Conservation (phyloP, 2,888 invertebrate genomes). For the Cephus spinipes region DNA sequence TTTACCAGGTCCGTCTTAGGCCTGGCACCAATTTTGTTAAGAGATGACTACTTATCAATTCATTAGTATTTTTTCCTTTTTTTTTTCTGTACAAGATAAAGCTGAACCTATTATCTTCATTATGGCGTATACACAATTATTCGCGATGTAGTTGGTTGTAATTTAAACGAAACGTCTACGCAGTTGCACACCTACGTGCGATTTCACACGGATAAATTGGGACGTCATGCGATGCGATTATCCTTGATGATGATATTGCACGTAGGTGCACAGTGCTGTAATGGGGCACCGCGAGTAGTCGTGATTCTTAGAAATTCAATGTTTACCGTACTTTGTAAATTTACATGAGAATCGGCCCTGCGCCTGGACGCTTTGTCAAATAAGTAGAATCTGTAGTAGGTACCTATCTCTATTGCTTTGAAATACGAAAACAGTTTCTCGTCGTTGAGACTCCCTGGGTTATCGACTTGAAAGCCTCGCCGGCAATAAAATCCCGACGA, state of each 20-base stretch:
- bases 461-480: background rate
- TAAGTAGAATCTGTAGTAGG: background rate
- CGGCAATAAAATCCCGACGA: background rate
- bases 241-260: background rate
- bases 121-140: background rate
- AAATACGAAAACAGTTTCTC: background rate
- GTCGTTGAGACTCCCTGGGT: background rate
- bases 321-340: background rate
- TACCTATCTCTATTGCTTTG: background rate
- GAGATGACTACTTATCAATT: background rate
- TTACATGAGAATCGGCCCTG: background rate
- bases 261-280: background rate
- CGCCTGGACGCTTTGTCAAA: background rate
- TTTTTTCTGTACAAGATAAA: background rate
- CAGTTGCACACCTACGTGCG: background rate
- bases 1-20: constrained; percentile 37
- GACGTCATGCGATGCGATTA: background rate
- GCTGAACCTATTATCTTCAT: background rate
- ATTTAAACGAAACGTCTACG: background rate
- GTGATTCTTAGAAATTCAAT: background rate
- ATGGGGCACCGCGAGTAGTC: background rate
- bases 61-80: background rate
- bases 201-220: background rate
- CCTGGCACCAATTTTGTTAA: constrained; percentile 26
- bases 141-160: background rate